Percentiles rank a stretch among this genome's conserved stretches.
Evolutionary conservation across 2,113 vertebrate genomes (phyloP).

Genomic region (Tyrannus savana): DNA sequence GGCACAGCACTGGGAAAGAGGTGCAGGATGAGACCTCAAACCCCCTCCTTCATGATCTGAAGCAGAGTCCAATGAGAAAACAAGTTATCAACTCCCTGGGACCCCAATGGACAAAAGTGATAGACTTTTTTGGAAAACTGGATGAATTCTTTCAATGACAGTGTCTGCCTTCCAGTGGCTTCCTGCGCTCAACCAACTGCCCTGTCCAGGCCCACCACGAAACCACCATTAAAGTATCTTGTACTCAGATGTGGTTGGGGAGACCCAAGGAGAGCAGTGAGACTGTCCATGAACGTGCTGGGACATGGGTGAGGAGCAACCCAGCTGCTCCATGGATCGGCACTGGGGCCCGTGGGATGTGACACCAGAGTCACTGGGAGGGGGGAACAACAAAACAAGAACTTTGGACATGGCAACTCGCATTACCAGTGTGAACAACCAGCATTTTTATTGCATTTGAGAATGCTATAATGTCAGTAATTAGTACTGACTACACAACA

Average conservation of each 20-base stretch:
- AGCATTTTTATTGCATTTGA: constrained; percentile 99
- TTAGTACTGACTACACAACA: constrained; percentile 92
- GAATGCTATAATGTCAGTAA: constrained; percentile 92
- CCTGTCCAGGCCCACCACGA: neutral
- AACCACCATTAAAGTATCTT: neutral
- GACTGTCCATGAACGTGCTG: neutral
- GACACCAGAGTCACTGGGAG: neutral
- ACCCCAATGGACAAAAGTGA: fast-evolving
- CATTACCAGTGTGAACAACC: constrained; percentile 89
- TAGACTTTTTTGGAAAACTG: neutral
- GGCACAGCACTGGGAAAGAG: neutral
- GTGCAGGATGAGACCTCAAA: neutral
- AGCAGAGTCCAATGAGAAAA: neutral
- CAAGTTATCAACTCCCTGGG: neutral
- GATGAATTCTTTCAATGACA: fast-evolving
- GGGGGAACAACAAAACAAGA: constrained; percentile 21
- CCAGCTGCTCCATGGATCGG: neutral
- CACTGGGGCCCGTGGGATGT: neutral
- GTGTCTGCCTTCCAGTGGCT: neutral
- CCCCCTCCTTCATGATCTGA: neutral
- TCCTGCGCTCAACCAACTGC: neutral
- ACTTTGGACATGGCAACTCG: constrained; percentile 76
- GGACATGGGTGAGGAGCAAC: neutral
- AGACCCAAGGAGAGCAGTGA: neutral
- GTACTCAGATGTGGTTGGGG: fast-evolving